Evolutionary conservation across 2,113 vertebrate genomes (phyloP).

Genomic region (Colius striatus): DNA sequence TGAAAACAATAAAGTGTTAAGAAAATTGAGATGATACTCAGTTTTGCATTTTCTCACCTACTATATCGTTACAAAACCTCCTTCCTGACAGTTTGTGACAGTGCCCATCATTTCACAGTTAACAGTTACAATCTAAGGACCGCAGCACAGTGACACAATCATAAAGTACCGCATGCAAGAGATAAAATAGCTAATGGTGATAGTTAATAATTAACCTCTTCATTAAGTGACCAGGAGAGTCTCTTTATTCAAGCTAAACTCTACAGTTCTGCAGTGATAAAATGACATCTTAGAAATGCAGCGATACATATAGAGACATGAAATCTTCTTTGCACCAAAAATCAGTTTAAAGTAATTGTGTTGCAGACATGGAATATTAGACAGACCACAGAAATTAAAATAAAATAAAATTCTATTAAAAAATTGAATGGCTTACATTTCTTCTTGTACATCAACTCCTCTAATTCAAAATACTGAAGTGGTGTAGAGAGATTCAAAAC

Average conservation of each 20-base stretch:
- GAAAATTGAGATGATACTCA: not conserved
- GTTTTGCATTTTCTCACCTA: not conserved
- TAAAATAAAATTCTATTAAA: not conserved
- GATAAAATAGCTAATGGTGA: not conserved
- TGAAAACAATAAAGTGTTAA: not conserved
- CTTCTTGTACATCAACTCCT: conserved; percentile 70
- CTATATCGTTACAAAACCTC: not conserved
- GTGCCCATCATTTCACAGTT: not conserved
- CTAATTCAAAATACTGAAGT: conserved; percentile 30
- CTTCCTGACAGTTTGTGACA: not conserved
- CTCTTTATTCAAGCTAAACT: not conserved
- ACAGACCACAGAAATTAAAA: not conserved
- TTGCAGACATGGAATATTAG: not conserved
- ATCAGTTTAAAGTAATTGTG: not conserved
- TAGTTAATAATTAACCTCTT: not conserved
- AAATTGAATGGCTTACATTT: conserved; percentile 28
- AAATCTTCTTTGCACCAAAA: not conserved
- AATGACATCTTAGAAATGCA: not conserved
- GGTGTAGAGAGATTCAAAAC: conserved; percentile 39
- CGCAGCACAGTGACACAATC: not conserved
- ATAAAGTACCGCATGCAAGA: not conserved
- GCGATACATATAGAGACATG: not conserved
- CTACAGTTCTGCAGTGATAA: not conserved
- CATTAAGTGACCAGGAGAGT: not conserved
- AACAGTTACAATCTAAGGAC: not conserved